A percentile compares a stretch with the other conserved stretches of the same genome.
Evolutionary conservation across 64 coral and sea anemone species (phyloP).

Genomic region (Dendronephthya gigantea): DNA sequence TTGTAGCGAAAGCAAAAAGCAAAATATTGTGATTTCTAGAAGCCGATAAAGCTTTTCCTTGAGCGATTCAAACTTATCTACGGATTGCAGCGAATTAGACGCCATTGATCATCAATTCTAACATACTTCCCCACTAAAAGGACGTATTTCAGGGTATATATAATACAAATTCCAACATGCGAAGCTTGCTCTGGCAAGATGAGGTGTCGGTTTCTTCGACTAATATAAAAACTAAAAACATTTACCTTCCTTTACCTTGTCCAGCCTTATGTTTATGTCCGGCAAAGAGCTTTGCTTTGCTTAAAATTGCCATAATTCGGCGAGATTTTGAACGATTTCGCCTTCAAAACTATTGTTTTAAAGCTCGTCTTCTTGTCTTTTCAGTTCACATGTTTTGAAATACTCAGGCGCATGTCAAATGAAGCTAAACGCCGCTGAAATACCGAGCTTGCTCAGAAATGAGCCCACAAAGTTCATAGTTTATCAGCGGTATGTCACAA

Average conservation of each 20-base stretch:
- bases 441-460: conserved; percentile 1
- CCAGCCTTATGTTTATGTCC: neutral
- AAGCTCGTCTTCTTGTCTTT: neutral
- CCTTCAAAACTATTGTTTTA: neutral
- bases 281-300: neutral
- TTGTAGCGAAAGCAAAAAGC: neutral
- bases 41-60: neutral
- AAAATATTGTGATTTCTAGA: conserved; percentile 4
- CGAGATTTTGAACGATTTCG: neutral
- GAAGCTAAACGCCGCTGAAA: conserved; percentile 7
- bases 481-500: neutral
- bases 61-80: conserved; percentile 2
- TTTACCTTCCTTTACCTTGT: neutral
- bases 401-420: neutral
- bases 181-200: neutral
- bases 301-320: neutral
- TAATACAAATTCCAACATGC: neutral
- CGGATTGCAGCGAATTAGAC: neutral
- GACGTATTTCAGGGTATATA: neutral
- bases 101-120: neutral
- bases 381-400: neutral
- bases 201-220: neutral
- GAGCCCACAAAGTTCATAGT: neutral
- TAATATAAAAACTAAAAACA: neutral
- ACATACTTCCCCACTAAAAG: neutral